Percentiles rank a stretch among this genome's conserved stretches.
phyloP scores from a whole-genome alignment of 2,888 invertebrate genomes.

The Trypoxylon attenuatum region DNA sequence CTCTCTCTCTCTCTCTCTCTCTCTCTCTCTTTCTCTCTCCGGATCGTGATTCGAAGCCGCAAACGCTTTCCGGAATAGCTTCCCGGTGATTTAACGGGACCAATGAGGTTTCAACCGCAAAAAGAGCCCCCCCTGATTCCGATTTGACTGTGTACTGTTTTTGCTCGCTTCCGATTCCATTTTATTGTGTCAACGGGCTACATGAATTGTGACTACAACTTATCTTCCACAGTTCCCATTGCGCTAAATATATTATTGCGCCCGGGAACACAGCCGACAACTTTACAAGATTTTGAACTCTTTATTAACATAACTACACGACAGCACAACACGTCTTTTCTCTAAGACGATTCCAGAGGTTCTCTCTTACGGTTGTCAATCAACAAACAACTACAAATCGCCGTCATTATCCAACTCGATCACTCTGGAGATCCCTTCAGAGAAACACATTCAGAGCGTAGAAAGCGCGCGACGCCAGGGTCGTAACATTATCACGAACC shows the following conservation, averaged over 20 bases:
- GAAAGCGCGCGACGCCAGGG: no score
- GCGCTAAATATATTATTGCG: not conserved
- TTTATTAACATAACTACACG: no score
- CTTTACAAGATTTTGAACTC: no score
- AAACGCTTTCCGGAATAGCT: conserved; percentile 17
- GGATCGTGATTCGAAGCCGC: conserved; percentile 16
- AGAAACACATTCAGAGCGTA: no score
- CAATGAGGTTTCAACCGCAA: not conserved
- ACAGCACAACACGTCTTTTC: no score
- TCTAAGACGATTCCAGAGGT: no score
- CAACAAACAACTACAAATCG: no score
- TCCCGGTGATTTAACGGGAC: conserved; percentile 12
- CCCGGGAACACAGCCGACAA: no score
- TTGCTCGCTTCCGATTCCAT: not conserved
- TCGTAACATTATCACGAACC: no score
- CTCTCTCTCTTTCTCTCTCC: not conserved
- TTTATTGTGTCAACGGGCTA: not conserved
- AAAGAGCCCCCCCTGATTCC: not conserved
- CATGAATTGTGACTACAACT: not conserved
- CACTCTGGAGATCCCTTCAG: no score
- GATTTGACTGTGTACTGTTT: not conserved
- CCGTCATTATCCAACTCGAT: no score
- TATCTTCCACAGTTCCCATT: not conserved
- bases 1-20: not conserved
- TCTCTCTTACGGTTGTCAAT: no score